These are phyloP conservation scores for Halichoeres trimaculatus DNA, from an alignment of 2,113 vertebrate species.

Conservation along the genomic window DNA sequence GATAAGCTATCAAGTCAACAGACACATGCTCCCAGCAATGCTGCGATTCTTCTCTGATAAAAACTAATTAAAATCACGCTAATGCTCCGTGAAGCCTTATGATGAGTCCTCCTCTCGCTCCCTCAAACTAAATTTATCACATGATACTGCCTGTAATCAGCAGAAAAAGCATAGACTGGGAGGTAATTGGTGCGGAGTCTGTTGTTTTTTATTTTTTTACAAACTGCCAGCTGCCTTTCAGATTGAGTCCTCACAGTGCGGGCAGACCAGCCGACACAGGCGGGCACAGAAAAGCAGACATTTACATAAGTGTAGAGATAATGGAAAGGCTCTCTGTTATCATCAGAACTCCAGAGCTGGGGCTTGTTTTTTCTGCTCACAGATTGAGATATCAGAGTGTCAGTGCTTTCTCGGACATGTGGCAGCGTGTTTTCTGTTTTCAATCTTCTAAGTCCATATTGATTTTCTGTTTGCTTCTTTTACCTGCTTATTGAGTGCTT, in stretches of 20 bases:
- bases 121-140: slow-evolving; percentile 41
- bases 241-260: slow-evolving; percentile 20
- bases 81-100: slow-evolving; percentile 47
- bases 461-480: slow-evolving; percentile 23
- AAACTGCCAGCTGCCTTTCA: slow-evolving; percentile 54
- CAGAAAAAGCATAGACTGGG: slow-evolving; percentile 43
- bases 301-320: slow-evolving; percentile 66
- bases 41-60: slow-evolving; percentile 38
- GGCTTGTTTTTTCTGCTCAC: slow-evolving; percentile 20
- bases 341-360: slow-evolving; percentile 59
- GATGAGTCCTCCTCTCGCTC: slow-evolving; percentile 35
- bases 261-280: slow-evolving; percentile 37
- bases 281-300: slow-evolving; percentile 35
- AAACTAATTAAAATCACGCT: slow-evolving; percentile 50
- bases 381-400: background rate
- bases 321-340: slow-evolving; percentile 64
- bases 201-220: slow-evolving; percentile 26
- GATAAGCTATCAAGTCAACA: slow-evolving; percentile 53
- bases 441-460: slow-evolving; percentile 7
- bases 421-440: background rate
- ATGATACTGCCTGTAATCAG: slow-evolving; percentile 37
- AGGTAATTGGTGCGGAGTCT: slow-evolving; percentile 43
- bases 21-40: slow-evolving; percentile 42
- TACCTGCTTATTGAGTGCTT: slow-evolving; percentile 31
- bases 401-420: slow-evolving; percentile 5